Conservation (phyloP, 2,113 vertebrate species). For the Micronisus gabar region DNA sequence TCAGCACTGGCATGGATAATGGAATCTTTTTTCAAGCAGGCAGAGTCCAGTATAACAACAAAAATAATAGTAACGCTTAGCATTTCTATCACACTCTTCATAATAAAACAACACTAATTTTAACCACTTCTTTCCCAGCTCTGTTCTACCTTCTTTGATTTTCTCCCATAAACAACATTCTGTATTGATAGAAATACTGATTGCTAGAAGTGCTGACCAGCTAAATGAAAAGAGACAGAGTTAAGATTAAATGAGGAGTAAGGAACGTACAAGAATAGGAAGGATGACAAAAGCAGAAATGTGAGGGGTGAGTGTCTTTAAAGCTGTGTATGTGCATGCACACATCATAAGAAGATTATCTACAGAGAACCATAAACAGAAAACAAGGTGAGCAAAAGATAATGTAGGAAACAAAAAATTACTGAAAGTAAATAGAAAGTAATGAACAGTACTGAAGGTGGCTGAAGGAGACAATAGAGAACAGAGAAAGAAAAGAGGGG, state of each 20-base stretch:
- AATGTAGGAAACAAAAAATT: not conserved
- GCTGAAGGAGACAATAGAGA: not conserved
- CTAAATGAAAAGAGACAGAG: not conserved
- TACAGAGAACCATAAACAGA: not conserved
- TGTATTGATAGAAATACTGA: not conserved
- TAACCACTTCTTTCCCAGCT: not conserved
- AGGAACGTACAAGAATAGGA: not conserved
- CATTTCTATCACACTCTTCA: not conserved
- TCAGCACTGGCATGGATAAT: not conserved
- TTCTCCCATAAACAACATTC: not conserved
- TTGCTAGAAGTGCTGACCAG: not conserved
- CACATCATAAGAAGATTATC: rapidly evolving
- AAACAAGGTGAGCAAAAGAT: not conserved
- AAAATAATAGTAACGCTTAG: not conserved
- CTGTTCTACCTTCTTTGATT: not conserved
- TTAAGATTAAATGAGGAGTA: not conserved
- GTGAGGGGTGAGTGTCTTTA: not conserved
- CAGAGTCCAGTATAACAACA: not conserved
- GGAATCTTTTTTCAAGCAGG: not conserved
- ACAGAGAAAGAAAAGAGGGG: not conserved
- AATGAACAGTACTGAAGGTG: not conserved
- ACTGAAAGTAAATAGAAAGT: not conserved
- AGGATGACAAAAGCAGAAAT: not conserved
- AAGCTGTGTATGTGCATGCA: rapidly evolving
- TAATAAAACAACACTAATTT: not conserved